Base-by-base conservation (phyloP, 2,113 vertebrate genomes). In the Todiramphus chloris region DNA sequence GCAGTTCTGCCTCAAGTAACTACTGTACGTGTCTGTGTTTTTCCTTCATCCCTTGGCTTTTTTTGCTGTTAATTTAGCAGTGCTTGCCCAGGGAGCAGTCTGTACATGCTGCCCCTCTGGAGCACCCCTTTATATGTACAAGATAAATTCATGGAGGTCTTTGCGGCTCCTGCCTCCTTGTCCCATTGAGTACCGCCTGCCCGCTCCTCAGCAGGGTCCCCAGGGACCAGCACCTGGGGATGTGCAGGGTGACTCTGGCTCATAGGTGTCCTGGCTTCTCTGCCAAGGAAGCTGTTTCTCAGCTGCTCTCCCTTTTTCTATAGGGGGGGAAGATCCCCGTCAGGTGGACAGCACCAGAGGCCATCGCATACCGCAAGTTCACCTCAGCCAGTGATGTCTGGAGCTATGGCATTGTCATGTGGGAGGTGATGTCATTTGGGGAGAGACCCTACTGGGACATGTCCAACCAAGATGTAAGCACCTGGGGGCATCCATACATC, bases 371-470 rank as follows among this genome's bases (percentile, higher is more conserved):
- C 91, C 98, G 98, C 84, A 98, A 98, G 63, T 98, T 98, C 96
- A 98, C 98, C 6, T 98, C 98, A 0, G 98, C 98, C 96, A 98
- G 98, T 0, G 98, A 98, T 0, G 98, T 98, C 69, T 98, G 98
- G 98, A 98, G 98, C 93, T 98, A 98, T 0, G 98, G 98, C 67
- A 98, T 98, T 16, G 98, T 98, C 96, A 98, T 98, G 98, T 98
- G 98, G 98, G 98, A 98, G 97, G 98, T 98, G 93, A 98, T 98
- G 98, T 98, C 98, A 6, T 98, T 98, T 15, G 98, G 98, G 88
- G 98, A 98, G 94, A 98, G 98, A 77, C 98, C 98, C 48, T 98
- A 98, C 70, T 98, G 98, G 98, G 98, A 98, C 94, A 98, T 98
- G 98, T 98, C 98, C 94, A 98, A 98, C 94, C 98, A 98, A 97